phyloP scores from a whole-genome alignment of 2,113 vertebrate genomes.

The Toxotes jaculatrix region DNA sequence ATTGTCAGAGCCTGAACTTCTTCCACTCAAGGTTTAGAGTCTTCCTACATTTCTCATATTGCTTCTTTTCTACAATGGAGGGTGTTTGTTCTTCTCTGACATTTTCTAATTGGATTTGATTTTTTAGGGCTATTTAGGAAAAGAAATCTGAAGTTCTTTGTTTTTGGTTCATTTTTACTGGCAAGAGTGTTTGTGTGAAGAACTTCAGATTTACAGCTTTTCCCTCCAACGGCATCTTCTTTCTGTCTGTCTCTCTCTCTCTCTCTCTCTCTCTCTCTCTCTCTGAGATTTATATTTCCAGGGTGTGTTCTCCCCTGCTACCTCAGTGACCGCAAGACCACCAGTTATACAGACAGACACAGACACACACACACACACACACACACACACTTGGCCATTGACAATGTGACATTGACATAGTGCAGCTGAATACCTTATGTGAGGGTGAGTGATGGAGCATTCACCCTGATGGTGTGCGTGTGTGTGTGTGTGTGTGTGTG shows the following conservation, averaged over 20 bases:
- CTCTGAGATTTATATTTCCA: slow-evolving; percentile 56
- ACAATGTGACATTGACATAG: slow-evolving; percentile 71
- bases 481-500: slow-evolving; percentile 20
- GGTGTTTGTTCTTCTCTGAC: not conserved
- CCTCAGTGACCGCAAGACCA: slow-evolving; percentile 42
- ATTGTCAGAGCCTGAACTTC: not conserved
- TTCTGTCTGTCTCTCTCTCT: not conserved
- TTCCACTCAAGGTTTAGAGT: not conserved
- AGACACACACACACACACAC: slow-evolving; percentile 41
- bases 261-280: not conserved
- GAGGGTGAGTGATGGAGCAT: slow-evolving; percentile 67
- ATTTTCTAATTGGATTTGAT: not conserved
- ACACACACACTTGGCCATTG: slow-evolving; percentile 54
- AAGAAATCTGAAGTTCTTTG: not conserved
- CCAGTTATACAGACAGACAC: slow-evolving; percentile 41
- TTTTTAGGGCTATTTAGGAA: not conserved
- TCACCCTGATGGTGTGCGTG: slow-evolving; percentile 45
- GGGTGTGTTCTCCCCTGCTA: slow-evolving; percentile 17
- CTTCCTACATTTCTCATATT: not conserved
- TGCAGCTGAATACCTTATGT: slow-evolving; percentile 71
- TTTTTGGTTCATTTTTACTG: not conserved
- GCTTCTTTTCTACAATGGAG: not conserved
- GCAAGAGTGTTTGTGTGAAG: not conserved
- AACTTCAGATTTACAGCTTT: slow-evolving; percentile 2
- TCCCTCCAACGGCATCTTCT: not conserved